Conservation (phyloP, 2,888 invertebrate species). For the Chalcis sispes region DNA sequence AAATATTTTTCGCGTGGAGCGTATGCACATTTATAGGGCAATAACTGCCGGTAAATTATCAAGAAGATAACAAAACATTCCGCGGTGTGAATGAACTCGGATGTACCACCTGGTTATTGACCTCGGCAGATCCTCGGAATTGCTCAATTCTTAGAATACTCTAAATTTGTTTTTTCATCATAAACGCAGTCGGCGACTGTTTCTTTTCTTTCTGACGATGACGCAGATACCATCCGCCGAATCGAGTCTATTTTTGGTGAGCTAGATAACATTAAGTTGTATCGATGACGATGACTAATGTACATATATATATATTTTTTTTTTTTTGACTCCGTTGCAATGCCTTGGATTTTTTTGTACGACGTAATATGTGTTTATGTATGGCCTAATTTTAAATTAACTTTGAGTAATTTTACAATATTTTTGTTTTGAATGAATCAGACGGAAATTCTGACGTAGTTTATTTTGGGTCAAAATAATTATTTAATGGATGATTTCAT, state of each 20-base stretch:
- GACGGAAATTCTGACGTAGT: no score
- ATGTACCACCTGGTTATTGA: conserved; percentile 51
- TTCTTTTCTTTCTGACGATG: background rate
- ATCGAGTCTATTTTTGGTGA: no score
- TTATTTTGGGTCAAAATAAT: no score
- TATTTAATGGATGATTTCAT: no score
- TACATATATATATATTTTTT: background rate
- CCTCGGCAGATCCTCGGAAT: conserved; percentile 9
- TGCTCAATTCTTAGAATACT: background rate
- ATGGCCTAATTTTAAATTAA: no score
- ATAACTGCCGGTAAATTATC: background rate
- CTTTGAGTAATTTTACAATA: no score
- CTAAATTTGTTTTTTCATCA: background rate
- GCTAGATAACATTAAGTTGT: background rate
- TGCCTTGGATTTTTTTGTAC: no score
- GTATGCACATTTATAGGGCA: background rate
- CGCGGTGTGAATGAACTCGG: conserved; percentile 46
- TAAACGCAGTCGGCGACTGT: no score
- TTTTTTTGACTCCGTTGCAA: no score
- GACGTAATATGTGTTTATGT: no score
- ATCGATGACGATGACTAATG: background rate
- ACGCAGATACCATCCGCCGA: no score
- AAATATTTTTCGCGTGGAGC: conserved; percentile 2
- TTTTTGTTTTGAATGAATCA: no score
- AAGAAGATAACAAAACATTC: conserved; percentile 15